phyloP scores from a whole-genome alignment of 1,140 invertebrate species.

The Solenopsis invicta region DNA sequence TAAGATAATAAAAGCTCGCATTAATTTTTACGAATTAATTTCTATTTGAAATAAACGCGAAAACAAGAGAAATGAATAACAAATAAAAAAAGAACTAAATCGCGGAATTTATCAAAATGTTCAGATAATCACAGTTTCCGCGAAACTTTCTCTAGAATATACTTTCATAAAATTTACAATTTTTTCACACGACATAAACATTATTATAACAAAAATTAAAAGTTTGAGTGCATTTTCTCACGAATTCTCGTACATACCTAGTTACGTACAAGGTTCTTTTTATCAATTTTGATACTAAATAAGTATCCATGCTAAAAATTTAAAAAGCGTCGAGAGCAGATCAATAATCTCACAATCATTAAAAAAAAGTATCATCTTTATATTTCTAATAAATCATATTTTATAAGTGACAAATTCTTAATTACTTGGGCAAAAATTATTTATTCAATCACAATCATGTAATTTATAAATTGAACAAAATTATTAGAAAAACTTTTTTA shows the following conservation, averaged over 20 bases:
- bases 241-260: neutral
- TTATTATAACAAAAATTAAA: neutral
- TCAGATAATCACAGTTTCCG: neutral
- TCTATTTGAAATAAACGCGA: neutral
- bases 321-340: neutral
- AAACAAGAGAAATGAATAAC: neutral
- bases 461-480: neutral
- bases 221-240: neutral
- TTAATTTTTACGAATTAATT: neutral
- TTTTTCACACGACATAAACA: neutral
- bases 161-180: slow-evolving; percentile 1
- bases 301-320: neutral
- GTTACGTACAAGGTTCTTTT: neutral
- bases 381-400: neutral
- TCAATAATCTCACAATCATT: neutral
- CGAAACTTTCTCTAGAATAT: neutral
- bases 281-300: neutral
- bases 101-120: neutral
- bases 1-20: neutral
- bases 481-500: neutral
- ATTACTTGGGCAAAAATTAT: neutral
- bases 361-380: neutral
- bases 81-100: neutral
- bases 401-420: neutral
- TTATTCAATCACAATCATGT: neutral